Percentiles rank a stretch among this genome's conserved stretches.
Conservation (phyloP, 2,888 invertebrate species). For the Lithosia quadra region DNA sequence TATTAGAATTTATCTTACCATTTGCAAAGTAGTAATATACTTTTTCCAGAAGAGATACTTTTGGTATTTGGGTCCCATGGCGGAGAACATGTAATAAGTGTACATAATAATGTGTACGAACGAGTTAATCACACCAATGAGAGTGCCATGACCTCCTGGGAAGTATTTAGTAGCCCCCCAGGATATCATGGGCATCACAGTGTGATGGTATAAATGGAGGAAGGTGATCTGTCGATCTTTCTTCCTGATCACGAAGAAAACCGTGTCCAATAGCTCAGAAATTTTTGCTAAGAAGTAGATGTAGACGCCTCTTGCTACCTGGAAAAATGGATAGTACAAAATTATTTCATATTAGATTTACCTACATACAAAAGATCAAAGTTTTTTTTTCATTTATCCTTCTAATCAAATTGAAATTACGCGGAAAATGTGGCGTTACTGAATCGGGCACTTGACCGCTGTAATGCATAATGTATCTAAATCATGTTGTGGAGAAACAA, state of each 20-base stretch:
- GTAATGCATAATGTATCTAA: no score
- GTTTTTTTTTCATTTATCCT: no score
- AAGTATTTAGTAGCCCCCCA: constrained; percentile 97
- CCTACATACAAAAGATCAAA: no score
- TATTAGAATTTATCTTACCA: constrained; percentile 47
- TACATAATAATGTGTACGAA: constrained; percentile 99
- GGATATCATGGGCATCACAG: constrained; percentile 97
- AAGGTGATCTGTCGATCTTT: constrained; percentile 96
- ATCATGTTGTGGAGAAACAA: neutral
- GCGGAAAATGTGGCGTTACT: no score
- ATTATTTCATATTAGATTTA: neutral
- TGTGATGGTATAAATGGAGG: constrained; percentile 97
- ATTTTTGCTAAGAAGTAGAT: constrained; percentile 96
- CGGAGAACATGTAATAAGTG: constrained; percentile 95
- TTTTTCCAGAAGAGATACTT: constrained; percentile 98
- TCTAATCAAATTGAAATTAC: no score
- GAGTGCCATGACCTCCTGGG: constrained; percentile 95
- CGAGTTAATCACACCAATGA: constrained; percentile 96
- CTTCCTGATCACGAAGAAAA: constrained; percentile 97
- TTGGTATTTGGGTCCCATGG: constrained; percentile 94
- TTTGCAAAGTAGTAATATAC: constrained; percentile 92
- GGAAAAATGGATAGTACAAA: constrained; percentile 42
- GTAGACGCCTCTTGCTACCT: constrained; percentile 92
- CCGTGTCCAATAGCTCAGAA: constrained; percentile 95
- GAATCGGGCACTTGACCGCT: no score